A percentile compares a stretch with the other conserved stretches of the same genome.
phyloP scores from a whole-genome alignment of 2,113 vertebrate genomes.

The Hyperopisus bebe region DNA sequence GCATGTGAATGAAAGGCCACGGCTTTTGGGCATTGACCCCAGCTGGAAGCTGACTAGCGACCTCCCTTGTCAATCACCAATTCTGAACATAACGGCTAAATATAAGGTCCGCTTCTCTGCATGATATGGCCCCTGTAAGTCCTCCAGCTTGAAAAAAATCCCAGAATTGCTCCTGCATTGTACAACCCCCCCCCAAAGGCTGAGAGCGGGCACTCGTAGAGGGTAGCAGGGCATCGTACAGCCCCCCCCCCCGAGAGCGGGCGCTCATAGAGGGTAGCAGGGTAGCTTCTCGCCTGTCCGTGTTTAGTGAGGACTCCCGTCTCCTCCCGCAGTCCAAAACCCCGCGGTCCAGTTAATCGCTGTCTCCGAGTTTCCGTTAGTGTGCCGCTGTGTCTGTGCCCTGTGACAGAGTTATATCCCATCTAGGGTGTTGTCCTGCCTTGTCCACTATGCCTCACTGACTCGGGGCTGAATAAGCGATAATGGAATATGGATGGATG shows the following conservation, averaged over 20 bases:
- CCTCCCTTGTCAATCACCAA: background rate
- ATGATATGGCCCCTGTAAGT: too few species aligned
- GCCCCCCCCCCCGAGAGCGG: too few species aligned
- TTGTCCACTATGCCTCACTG: background rate
- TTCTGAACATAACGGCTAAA: background rate
- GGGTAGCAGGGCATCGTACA: too few species aligned
- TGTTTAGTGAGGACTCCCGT: background rate
- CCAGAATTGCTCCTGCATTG: too few species aligned
- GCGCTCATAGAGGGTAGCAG: background rate
- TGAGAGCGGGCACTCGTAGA: too few species aligned
- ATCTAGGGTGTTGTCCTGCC: background rate
- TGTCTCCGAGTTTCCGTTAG: background rate
- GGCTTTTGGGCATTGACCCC: too few species aligned
- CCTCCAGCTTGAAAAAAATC: too few species aligned
- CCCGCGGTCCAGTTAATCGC: background rate
- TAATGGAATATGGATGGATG: background rate
- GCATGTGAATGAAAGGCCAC: background rate
- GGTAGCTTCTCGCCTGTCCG: too few species aligned
- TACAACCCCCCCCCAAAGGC: too few species aligned
- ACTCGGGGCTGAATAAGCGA: background rate
- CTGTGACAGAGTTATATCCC: background rate
- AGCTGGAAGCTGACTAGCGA: background rate
- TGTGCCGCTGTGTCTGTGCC: background rate
- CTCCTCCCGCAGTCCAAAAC: background rate
- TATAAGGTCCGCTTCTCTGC: background rate